Evolutionary conservation across 2,888 invertebrate genomes (phyloP).

Genomic region (Nomada ferruginata): DNA sequence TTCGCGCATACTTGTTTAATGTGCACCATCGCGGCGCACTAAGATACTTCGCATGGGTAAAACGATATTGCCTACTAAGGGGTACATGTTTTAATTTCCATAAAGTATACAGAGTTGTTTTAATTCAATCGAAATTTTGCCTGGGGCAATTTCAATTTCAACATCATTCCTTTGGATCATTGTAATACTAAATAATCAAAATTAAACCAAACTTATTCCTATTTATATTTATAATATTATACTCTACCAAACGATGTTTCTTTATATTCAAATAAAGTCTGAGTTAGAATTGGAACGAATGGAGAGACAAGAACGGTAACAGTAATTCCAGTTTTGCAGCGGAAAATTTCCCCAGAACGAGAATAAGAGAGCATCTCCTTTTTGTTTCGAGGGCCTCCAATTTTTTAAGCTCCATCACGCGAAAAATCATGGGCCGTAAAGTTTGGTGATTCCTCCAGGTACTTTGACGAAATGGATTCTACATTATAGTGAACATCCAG

Average conservation of each 20-base stretch:
- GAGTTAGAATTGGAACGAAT: slow-evolving; percentile 12
- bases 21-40: not conserved
- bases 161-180: too few relatives aligned
- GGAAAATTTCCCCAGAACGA: slow-evolving; percentile 31
- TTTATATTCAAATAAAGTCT: not conserved
- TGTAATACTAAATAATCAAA: too few relatives aligned
- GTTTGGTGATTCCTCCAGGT: slow-evolving; percentile 25
- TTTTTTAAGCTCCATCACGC: slow-evolving; percentile 19
- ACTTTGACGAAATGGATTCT: slow-evolving; percentile 26
- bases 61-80: not conserved
- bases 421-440: slow-evolving; percentile 32
- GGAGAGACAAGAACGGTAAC: not conserved
- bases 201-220: too few relatives aligned
- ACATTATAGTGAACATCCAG: slow-evolving; percentile 26
- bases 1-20: slow-evolving; percentile 27
- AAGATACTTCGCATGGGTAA: not conserved
- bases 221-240: too few relatives aligned
- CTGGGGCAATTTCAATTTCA: not conserved
- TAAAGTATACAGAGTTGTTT: slow-evolving; percentile 13
- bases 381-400: not conserved
- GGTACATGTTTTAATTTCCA: slow-evolving; percentile 19
- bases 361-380: slow-evolving; percentile 1
- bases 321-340: slow-evolving; percentile 31
- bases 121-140: not conserved
- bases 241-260: too few relatives aligned